Conservation (phyloP, 2,113 vertebrate species). For the Ammodramus savannarum region DNA sequence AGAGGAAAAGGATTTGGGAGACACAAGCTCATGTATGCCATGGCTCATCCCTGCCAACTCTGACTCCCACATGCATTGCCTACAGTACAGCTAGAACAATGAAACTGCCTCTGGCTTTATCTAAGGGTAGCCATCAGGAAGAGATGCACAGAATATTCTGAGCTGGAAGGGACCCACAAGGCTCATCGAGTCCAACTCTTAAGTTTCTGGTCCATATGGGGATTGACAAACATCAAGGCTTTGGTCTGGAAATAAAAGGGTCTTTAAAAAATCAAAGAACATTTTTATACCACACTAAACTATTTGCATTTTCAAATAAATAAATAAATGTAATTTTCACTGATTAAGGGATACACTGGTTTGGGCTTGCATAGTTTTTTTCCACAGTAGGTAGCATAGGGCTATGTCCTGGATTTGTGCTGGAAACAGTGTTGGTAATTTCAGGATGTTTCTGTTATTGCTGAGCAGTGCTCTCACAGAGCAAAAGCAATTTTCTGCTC, state of each 20-base stretch:
- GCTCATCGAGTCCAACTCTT: not conserved
- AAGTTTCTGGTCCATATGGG: not conserved
- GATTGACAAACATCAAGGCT: not conserved
- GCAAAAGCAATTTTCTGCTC: not conserved
- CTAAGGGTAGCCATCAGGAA: not conserved
- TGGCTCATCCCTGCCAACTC: not conserved
- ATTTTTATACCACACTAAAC: not conserved
- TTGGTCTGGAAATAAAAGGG: not conserved
- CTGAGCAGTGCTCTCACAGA: not conserved
- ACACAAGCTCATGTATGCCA: not conserved
- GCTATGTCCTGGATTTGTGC: not conserved
- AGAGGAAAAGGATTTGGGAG: slow-evolving; percentile 2
- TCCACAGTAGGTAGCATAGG: not conserved
- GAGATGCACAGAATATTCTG: not conserved
- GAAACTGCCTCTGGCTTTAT: not conserved
- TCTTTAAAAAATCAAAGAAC: not conserved
- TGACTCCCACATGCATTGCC: not conserved
- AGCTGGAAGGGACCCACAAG: not conserved
- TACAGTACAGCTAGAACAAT: not conserved
- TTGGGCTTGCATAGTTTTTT: not conserved
- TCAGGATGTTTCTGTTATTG: not conserved
- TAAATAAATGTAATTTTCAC: not conserved
- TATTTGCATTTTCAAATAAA: not conserved
- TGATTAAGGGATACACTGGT: not conserved
- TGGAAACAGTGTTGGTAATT: not conserved